Evolutionary conservation across 2,797 vertebrate species (phyloP).

Genomic region (Scolopax rusticola): DNA sequence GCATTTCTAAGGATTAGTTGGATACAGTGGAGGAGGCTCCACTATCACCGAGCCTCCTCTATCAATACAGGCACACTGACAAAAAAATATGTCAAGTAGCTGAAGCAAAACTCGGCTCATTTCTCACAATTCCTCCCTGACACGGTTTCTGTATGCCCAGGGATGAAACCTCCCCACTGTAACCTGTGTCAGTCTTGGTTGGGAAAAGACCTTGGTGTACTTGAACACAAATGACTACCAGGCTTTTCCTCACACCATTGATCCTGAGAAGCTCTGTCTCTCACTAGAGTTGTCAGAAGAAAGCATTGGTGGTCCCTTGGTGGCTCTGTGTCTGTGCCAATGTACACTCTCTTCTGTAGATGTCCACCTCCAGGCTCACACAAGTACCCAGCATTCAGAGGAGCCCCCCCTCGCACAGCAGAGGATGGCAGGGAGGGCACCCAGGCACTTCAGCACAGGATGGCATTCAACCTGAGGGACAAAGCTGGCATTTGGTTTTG

Average conservation of each 20-base stretch:
- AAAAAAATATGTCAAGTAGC: too few species aligned
- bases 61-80: too few species aligned
- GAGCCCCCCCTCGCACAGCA: neutral
- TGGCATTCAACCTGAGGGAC: neutral
- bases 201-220: neutral
- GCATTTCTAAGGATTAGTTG: too few species aligned
- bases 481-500: neutral
- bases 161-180: neutral
- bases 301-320: rapidly evolving
- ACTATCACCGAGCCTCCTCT: too few species aligned
- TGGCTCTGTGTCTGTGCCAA: rapidly evolving
- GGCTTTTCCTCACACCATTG: neutral
- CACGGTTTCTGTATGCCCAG: neutral
- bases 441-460: rapidly evolving
- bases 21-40: too few species aligned
- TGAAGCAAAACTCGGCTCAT: too few species aligned
- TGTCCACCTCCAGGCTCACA: neutral
- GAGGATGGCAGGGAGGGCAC: neutral
- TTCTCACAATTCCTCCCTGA: neutral
- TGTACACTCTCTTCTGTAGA: rapidly evolving
- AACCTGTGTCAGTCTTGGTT: neutral
- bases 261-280: neutral
- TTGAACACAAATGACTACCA: neutral
- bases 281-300: neutral
- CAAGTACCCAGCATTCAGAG: rapidly evolving